phyloP scores from a whole-genome alignment of 2,797 vertebrate species.

The Sciurus carolinensis region DNA sequence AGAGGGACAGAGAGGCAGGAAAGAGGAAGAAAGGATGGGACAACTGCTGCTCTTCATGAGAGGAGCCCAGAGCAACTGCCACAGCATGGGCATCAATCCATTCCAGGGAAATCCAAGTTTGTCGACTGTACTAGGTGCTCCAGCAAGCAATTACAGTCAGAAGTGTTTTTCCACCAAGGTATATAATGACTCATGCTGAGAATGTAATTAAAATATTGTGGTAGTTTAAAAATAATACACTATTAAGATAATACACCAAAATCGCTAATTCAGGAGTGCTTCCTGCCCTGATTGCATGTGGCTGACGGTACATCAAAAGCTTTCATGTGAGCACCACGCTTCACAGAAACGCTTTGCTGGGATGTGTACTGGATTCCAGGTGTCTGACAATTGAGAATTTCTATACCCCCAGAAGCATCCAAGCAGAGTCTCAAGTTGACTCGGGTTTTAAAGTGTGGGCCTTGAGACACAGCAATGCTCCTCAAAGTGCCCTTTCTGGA shows the following conservation, averaged over 20 bases:
- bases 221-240: neutral
- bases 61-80: neutral
- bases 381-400: conserved; percentile 49
- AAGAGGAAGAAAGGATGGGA: too few species aligned
- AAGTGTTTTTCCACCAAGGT: conserved; percentile 76
- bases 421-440: neutral
- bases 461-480: rapidly evolving
- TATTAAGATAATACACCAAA: too few species aligned
- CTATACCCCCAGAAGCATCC: neutral
- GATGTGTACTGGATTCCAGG: neutral
- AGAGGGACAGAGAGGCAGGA: too few species aligned
- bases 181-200: conserved; percentile 79
- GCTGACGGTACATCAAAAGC: neutral
- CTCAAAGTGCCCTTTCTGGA: neutral
- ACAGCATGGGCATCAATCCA: neutral
- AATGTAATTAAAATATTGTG: conserved; percentile 80
- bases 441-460: conserved; percentile 37
- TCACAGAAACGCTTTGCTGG: neutral
- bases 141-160: conserved; percentile 60
- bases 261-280: too few species aligned
- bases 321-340: neutral
- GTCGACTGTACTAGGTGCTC: neutral
- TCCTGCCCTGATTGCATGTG: too few species aligned
- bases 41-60: neutral
- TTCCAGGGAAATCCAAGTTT: conserved; percentile 57